Evolutionary conservation across 2,797 vertebrate genomes (phyloP).

Genomic region (Emys orbicularis): DNA sequence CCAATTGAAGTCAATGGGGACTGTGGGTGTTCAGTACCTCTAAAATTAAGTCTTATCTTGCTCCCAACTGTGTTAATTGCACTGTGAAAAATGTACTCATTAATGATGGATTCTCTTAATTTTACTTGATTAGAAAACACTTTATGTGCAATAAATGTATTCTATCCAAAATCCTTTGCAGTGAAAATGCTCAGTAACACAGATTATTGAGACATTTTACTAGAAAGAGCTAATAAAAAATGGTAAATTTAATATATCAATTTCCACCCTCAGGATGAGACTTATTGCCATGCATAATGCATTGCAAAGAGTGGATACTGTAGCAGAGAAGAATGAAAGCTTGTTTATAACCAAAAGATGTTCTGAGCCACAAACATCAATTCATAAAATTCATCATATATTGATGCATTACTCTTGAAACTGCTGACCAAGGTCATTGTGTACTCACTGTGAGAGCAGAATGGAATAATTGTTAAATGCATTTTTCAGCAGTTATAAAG

Average conservation of each 20-base stretch:
- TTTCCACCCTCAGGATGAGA: not conserved
- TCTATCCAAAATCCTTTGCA: not conserved
- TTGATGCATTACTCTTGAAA: conserved; percentile 25
- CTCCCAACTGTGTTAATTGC: not conserved
- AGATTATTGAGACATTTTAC: not conserved
- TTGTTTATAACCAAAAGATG: conserved; percentile 27
- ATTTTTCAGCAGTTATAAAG: not conserved
- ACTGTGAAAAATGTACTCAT: not conserved
- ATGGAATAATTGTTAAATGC: not conserved
- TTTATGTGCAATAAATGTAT: not conserved
- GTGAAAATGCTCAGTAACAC: not conserved
- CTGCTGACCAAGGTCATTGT: conserved; percentile 6
- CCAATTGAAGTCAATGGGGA: not conserved
- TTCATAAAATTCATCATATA: conserved; percentile 1
- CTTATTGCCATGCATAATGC: not conserved
- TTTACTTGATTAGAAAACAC: conserved; percentile 9
- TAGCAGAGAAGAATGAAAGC: not conserved
- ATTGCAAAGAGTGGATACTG: not conserved
- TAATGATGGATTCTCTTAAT: not conserved
- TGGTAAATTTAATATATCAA: not conserved
- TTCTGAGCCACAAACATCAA: not conserved
- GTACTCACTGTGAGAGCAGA: not conserved
- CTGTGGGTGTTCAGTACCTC: not conserved
- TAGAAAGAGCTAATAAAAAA: conserved; percentile 10
- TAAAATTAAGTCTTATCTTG: not conserved